These are phyloP conservation scores for Anas acuta DNA, from an alignment of 2,797 vertebrate genomes.

Conservation along the genomic window DNA sequence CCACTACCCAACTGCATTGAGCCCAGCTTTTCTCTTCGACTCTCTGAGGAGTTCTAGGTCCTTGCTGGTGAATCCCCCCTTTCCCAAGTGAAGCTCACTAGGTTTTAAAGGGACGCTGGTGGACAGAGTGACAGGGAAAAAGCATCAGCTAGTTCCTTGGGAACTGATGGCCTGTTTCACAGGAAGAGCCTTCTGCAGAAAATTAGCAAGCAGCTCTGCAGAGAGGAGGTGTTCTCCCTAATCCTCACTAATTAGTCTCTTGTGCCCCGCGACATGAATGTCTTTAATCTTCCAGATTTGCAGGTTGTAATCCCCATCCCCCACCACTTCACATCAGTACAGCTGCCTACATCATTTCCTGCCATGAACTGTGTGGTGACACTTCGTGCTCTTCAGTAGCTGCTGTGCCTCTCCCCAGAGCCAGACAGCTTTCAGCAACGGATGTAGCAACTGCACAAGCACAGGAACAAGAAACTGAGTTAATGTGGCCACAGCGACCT, in stretches of 20 bases:
- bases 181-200: not conserved
- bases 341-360: conserved; percentile 28
- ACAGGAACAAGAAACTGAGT: not conserved
- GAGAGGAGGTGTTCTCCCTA: not conserved
- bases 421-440: not conserved
- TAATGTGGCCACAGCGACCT: not conserved
- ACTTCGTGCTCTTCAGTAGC: not conserved
- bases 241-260: not conserved
- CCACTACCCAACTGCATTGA: not conserved
- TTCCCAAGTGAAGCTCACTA: not conserved
- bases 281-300: not conserved
- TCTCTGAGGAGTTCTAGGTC: not conserved
- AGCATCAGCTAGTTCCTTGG: not conserved
- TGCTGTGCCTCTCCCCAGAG: not conserved
- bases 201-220: not conserved
- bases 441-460: not conserved
- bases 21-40: not conserved
- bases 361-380: not conserved
- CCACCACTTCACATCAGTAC: not conserved
- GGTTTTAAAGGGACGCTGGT: not conserved
- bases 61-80: not conserved
- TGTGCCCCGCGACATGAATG: rapidly evolving
- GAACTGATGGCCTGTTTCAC: not conserved
- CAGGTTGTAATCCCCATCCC: not conserved
- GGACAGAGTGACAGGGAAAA: not conserved